Base-by-base conservation (phyloP, 2,797 vertebrate genomes). In the Diplodus sargus region DNA sequence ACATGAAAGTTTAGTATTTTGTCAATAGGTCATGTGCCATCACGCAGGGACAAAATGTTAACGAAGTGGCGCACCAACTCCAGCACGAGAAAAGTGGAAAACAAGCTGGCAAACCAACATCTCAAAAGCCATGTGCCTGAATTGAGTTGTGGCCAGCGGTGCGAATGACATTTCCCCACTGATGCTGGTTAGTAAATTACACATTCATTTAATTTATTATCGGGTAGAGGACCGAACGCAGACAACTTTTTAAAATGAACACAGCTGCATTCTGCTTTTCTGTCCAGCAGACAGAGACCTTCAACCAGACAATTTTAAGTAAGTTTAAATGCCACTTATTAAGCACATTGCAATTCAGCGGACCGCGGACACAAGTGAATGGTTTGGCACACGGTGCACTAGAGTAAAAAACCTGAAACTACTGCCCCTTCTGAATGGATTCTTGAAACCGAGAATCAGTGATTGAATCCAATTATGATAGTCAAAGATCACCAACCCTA, bases 1-100 rank as follows among this genome's bases (percentile, higher is more conserved):
- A 75, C 18, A 47, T 63, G 39, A 47, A 56, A 71, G 47, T 34
- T 25, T 64, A 69, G 56, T 67, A 54, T 57, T 16, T n/a, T 34
- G 17, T 13, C 12, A n/a, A 28, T 22, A 51, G 11, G 22, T 28
- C 28, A 59, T 34, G 15, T 7, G 8, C 14, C 20, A 47, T 64
- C 60, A 34, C 9, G 3, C 0, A 18, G 10, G 16, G 12, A 53
- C 4, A 4, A 13, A 25, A 53, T 43, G 17, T 30, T 60, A 4
- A 25, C 13, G 0, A 23, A 47, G 43, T 22, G 22, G 18, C 34
- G 25, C 25, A 49, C 16, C 45, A 6, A 15, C 45, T 47, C 45
- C 15, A 47, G 45, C 45, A 6, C 48, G 20, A 49, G 34, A 49
- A 18, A 15, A 47, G 45, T 47, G 45, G 4, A 47, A 39, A 47